These are phyloP conservation scores for Saimiri boliviensis DNA, from an alignment of 2,113 vertebrate genomes.

Conservation along the genomic window DNA sequence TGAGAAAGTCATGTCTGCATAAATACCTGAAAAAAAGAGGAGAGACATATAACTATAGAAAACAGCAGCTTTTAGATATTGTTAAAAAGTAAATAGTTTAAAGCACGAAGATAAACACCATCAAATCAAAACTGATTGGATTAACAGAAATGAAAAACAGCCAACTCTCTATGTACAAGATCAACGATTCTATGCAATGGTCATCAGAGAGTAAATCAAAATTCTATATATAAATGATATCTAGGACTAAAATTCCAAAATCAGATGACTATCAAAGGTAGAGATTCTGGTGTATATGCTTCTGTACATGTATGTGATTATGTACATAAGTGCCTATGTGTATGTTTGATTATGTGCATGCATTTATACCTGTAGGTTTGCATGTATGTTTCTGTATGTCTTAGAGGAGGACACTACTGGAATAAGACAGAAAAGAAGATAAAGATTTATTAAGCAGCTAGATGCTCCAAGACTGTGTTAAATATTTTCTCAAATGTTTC, in stretches of 20 bases:
- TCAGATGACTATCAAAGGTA: neutral
- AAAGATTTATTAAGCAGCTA: slow-evolving; percentile 34
- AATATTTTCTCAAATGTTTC: slow-evolving; percentile 36
- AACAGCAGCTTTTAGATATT: neutral
- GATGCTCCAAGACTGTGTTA: neutral
- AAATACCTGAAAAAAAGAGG: slow-evolving; percentile 21
- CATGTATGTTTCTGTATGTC: neutral
- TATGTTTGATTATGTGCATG: neutral
- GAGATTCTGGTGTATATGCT: neutral
- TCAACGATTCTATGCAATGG: slow-evolving; percentile 21
- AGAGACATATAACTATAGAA: neutral
- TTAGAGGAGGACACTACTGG: neutral
- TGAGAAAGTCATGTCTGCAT: slow-evolving; percentile 1
- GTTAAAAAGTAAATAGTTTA: slow-evolving; percentile 59
- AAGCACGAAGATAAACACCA: slow-evolving; percentile 44
- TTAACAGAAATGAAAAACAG: neutral
- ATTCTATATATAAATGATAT: neutral
- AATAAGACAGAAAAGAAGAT: neutral
- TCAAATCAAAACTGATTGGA: slow-evolving; percentile 34
- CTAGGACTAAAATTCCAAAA: slow-evolving; percentile 16
- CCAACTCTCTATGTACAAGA: slow-evolving; percentile 28
- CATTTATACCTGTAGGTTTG: neutral
- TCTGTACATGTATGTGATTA: neutral
- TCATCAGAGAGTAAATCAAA: neutral
- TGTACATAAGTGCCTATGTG: neutral